A percentile compares a stretch with the other conserved stretches of the same genome.
Evolutionary conservation across 2,113 vertebrate genomes (phyloP).

Genomic region (Micromys minutus): DNA sequence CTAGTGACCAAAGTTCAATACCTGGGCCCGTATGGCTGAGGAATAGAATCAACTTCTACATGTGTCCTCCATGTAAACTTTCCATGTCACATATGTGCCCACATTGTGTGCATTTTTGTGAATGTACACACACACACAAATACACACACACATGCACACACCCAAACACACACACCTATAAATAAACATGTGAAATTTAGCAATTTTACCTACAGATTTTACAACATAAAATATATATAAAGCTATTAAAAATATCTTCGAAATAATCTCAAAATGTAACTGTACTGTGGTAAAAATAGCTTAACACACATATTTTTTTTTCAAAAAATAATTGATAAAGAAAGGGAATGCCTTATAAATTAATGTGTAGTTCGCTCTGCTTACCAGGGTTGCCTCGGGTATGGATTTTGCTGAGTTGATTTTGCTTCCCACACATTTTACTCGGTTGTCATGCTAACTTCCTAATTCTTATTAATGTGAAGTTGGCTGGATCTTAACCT

Average conservation of each 20-base stretch:
- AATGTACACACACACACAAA: no score
- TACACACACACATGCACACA: not conserved
- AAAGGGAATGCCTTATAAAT: not conserved
- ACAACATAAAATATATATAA: not conserved
- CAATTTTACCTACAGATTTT: not conserved
- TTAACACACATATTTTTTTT: not conserved
- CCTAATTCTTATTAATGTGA: constrained; percentile 51
- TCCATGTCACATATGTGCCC: not conserved
- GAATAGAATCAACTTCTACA: not conserved
- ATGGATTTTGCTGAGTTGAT: not conserved
- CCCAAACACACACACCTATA: not conserved
- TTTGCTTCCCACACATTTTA: constrained; percentile 56
- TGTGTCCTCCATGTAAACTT: not conserved
- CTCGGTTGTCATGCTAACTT: constrained; percentile 46
- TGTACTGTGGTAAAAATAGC: not conserved
- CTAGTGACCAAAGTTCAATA: not conserved
- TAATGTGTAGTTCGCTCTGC: not conserved
- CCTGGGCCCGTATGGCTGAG: no score
- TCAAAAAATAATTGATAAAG: not conserved
- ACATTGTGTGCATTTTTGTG: not conserved
- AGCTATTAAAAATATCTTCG: not conserved
- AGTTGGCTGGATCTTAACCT: constrained; percentile 51
- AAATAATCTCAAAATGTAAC: not conserved
- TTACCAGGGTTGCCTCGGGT: constrained; percentile 3
- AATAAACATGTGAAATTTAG: not conserved